phyloP scores from a whole-genome alignment of 53 echinoderm and acorn worm genomes.

The Crossaster papposus region DNA sequence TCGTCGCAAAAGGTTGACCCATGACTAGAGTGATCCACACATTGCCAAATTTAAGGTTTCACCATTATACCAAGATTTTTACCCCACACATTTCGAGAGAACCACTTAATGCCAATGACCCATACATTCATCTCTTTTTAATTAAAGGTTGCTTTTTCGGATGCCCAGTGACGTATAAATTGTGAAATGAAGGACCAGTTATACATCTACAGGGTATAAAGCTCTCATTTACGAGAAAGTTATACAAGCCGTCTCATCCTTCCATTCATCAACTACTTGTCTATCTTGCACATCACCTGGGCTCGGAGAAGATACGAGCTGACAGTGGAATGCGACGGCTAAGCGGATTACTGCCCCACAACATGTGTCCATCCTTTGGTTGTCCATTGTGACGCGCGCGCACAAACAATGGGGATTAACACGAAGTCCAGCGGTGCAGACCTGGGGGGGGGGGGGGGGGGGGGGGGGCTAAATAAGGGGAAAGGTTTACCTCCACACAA shows the following conservation, averaged over 20 bases:
- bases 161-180: no score
- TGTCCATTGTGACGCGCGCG: constrained; percentile 17
- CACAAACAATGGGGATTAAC: constrained; percentile 53
- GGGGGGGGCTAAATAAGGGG: neutral
- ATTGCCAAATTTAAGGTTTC: no score
- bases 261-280: neutral
- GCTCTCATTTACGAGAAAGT: neutral
- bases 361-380: constrained; percentile 49
- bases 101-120: no score
- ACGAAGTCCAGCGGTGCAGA: neutral
- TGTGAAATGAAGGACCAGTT: no score
- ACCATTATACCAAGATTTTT: no score
- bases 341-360: constrained; percentile 51
- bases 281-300: neutral
- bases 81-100: no score
- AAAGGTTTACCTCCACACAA: neutral
- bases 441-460: neutral
- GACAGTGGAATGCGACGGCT: constrained; percentile 36
- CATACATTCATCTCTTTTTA: no score
- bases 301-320: constrained; percentile 16
- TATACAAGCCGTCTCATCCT: neutral
- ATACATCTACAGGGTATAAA: neutral
- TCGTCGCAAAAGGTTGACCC: no score
- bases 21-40: no score
- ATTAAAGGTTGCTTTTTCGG: no score